These are phyloP conservation scores for Neoascia interrupta DNA, from an alignment of 2,888 invertebrate species.

Conservation along the genomic window DNA sequence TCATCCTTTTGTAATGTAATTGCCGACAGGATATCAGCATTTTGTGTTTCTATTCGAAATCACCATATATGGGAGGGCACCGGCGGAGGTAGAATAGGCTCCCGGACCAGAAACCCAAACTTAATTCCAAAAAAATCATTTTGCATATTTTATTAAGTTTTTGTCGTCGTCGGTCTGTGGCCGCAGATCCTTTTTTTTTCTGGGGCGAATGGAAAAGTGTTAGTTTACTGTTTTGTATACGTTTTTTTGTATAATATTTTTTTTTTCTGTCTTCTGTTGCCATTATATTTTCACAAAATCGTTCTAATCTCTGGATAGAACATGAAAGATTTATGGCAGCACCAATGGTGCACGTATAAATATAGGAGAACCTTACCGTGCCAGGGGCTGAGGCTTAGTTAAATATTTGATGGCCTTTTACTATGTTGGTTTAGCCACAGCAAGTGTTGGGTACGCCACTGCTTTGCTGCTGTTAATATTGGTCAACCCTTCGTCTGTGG, in stretches of 20 bases:
- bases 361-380: conserved; percentile 45
- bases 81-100: background rate
- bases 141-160: conserved; percentile 65
- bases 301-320: conserved; percentile 62
- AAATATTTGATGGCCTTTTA: conserved; percentile 63
- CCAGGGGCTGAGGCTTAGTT: conserved; percentile 18
- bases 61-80: conserved; percentile 1
- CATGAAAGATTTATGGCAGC: conserved; percentile 63
- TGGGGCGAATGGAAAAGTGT: conserved; percentile 54
- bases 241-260: background rate
- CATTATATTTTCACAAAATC: conserved; percentile 61
- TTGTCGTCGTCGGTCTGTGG: conserved; percentile 23
- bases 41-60: conserved; percentile 31
- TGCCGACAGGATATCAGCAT: conserved; percentile 55
- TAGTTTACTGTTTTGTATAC: conserved; percentile 42
- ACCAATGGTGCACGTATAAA: conserved; percentile 43
- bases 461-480: conserved; percentile 29
- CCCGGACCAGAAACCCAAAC: background rate
- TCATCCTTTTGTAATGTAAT: conserved; percentile 50
- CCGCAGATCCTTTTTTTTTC: conserved; percentile 7
- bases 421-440: conserved; percentile 47
- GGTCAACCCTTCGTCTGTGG: conserved; percentile 27
- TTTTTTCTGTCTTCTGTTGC: conserved; percentile 9
- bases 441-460: conserved; percentile 41
- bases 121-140: conserved; percentile 52